Conservation (phyloP, 1,140 invertebrate genomes). For the Spodoptera frugiperda region DNA sequence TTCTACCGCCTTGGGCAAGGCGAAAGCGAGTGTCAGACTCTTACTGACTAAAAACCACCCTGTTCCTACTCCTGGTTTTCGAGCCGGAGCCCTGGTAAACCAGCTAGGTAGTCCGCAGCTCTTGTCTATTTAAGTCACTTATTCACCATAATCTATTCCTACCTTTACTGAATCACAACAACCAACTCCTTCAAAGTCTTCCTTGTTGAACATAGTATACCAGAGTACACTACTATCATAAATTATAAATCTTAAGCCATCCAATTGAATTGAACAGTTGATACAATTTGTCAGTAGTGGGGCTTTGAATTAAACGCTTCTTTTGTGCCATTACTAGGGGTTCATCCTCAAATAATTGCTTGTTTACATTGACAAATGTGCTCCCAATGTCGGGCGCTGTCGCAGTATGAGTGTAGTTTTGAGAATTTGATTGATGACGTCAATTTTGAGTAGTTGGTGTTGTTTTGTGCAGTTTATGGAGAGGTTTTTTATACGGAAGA, state of each 20-base stretch:
- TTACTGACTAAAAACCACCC: too few relatives aligned
- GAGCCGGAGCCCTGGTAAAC: too few relatives aligned
- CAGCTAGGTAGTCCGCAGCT: too few relatives aligned
- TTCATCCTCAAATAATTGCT: conserved; percentile 74
- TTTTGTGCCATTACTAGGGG: conserved; percentile 80
- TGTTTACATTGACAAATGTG: conserved; percentile 82
- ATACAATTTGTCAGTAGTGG: conserved; percentile 75
- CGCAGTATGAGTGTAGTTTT: conserved; percentile 1
- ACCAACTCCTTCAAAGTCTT: not conserved
- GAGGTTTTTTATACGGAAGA: not conserved
- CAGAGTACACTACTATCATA: conserved; percentile 2
- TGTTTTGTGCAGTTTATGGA: not conserved
- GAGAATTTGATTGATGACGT: conserved; percentile 44
- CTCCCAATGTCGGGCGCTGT: conserved; percentile 19
- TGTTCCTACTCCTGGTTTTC: too few relatives aligned
- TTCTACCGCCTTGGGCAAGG: too few relatives aligned
- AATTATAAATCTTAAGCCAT: conserved; percentile 27
- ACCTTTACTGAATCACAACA: not conserved
- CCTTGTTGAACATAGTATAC: too few relatives aligned
- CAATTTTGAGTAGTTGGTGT: not conserved
- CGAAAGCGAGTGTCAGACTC: too few relatives aligned
- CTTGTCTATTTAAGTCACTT: too few relatives aligned
- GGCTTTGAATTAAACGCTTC: conserved; percentile 69
- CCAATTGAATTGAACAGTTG: conserved; percentile 28
- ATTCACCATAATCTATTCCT: too few relatives aligned